These are phyloP conservation scores for Formica aserva DNA, from an alignment of 2,888 invertebrate species.

Conservation along the genomic window DNA sequence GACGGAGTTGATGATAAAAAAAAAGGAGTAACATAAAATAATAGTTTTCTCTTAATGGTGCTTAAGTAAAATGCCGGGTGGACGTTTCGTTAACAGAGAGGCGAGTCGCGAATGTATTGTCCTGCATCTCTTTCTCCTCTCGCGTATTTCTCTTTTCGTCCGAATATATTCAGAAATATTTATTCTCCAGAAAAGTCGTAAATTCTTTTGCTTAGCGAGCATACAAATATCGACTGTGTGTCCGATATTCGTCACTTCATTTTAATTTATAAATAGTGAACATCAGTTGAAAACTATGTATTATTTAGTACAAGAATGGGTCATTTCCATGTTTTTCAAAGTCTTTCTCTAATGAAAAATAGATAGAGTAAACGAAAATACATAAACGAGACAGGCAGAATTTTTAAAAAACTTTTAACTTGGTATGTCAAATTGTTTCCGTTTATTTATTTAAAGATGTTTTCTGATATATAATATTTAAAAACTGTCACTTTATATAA, in stretches of 20 bases:
- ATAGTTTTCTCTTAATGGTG: constrained; percentile 72
- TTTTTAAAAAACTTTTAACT: background rate
- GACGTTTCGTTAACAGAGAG: constrained; percentile 59
- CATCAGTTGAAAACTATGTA: background rate
- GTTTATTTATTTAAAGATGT: background rate
- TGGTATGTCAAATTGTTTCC: background rate
- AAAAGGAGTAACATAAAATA: constrained; percentile 65
- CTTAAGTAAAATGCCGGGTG: constrained; percentile 71
- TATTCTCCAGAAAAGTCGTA: constrained; percentile 46
- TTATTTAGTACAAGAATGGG: background rate
- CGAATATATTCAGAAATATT: constrained; percentile 54
- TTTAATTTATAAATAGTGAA: background rate
- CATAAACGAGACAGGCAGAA: background rate
- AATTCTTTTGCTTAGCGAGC: constrained; percentile 57
- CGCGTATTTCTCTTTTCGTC: constrained; percentile 20
- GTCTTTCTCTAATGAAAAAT: background rate
- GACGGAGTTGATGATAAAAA: constrained; percentile 68
- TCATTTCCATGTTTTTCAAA: background rate
- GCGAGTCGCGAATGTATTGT: constrained; percentile 65
- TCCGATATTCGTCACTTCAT: constrained; percentile 46
- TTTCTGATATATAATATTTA: background rate
- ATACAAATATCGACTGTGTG: constrained; percentile 55
- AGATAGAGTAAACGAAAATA: background rate
- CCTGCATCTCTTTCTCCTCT: background rate
- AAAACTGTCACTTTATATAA: background rate